These are phyloP conservation scores for Dipodomys merriami DNA, from an alignment of 2,113 vertebrate genomes.

Conservation along the genomic window DNA sequence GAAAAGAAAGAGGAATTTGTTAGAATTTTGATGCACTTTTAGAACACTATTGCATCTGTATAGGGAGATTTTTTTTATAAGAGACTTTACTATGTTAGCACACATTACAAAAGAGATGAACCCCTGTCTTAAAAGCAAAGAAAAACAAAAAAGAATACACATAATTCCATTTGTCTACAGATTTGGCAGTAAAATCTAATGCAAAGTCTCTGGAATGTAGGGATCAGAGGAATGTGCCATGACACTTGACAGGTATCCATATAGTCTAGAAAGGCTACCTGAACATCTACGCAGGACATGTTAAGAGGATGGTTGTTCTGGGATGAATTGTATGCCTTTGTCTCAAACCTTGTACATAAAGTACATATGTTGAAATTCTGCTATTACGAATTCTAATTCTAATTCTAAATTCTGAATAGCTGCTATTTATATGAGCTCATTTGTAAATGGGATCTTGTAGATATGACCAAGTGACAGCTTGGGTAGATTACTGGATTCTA, in stretches of 20 bases:
- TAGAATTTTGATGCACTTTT: conserved; percentile 23
- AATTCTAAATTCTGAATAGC: not conserved
- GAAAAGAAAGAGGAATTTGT: not conserved
- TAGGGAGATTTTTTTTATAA: not conserved
- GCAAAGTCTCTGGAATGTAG: no score
- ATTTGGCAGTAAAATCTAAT: no score
- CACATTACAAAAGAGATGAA: no score
- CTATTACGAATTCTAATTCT: no score
- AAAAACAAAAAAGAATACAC: no score
- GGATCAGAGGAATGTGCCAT: no score
- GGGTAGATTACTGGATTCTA: not conserved
- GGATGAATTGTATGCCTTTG: not conserved
- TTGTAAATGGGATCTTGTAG: not conserved
- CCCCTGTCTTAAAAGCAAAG: no score
- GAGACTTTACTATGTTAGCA: not conserved
- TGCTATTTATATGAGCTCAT: not conserved
- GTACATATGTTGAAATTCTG: no score
- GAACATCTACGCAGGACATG: not conserved
- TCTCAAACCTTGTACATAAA: not conserved
- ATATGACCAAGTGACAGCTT: not conserved
- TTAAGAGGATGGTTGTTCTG: not conserved
- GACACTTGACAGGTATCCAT: no score
- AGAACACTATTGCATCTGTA: conserved; percentile 1
- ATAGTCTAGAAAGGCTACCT: not conserved
- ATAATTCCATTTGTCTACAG: no score